Conservation (phyloP, 2,797 vertebrate genomes). For the Rhodeus uyekii region DNA sequence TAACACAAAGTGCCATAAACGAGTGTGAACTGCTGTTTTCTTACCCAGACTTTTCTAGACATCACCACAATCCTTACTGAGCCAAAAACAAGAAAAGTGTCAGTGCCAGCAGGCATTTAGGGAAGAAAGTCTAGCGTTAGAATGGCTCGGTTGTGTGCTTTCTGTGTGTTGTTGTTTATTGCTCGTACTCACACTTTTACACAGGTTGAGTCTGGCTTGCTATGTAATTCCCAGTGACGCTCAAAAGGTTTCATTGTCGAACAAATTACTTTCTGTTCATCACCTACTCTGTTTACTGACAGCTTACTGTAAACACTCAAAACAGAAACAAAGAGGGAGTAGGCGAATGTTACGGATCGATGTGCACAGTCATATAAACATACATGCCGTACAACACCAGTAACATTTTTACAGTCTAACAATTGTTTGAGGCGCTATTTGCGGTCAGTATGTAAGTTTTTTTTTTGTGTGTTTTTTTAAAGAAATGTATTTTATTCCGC, state of each 20-base stretch:
- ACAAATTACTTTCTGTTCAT: constrained; percentile 20
- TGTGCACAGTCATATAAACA: not conserved
- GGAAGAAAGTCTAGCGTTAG: not conserved
- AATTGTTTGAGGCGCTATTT: not conserved
- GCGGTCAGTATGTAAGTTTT: too few relatives aligned
- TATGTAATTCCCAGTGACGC: constrained; percentile 1
- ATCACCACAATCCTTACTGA: not conserved
- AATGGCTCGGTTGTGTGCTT: not conserved
- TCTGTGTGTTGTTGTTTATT: not conserved
- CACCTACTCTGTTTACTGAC: constrained; percentile 25
- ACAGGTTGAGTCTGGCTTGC: not conserved
- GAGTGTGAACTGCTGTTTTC: not conserved
- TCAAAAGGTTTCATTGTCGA: constrained; percentile 9
- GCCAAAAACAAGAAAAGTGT: not conserved
- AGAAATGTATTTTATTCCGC: too few relatives aligned
- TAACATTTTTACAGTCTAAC: not conserved
- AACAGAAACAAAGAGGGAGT: constrained; percentile 15
- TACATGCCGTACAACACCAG: not conserved
- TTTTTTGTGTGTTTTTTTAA: too few relatives aligned
- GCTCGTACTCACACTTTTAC: not conserved
- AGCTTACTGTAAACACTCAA: constrained; percentile 31
- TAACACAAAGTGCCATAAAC: not conserved
- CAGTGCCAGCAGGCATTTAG: not conserved
- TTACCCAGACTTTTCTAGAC: too few relatives aligned
- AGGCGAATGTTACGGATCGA: not conserved